Evolutionary conservation across 2,113 vertebrate genomes (phyloP), one percentile per base, ranked within the genome.

Genomic region (Campylorhamphus procurvoides): DNA sequence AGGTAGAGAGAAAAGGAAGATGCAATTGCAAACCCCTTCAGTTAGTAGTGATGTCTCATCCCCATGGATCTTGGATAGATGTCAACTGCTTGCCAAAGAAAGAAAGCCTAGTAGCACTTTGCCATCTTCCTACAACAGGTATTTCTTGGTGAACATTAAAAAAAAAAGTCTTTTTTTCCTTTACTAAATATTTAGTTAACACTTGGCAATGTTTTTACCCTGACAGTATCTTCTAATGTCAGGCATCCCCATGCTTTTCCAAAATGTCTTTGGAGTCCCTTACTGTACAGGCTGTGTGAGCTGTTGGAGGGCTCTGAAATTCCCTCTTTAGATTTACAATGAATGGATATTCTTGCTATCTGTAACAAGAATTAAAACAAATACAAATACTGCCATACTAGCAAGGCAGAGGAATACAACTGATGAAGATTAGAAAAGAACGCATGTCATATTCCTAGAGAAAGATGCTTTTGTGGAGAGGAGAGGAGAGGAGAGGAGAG

Each of bases 81-180:
- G 40, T 80, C 84, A 90, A 44, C 37, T 28, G 42, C 18, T 77
- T 62, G 39, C 12, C 14, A 52, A 53, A 88, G 29, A 18, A 3
- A 67, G 42, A 77, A 88, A 90, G 13, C 14, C 31, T 42, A 59
- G 75, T 7, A 87, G 37, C 67, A 44, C 27, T 86, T 88, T 35
- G 3, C 9, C 29, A 14, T 39, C 33, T 78, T 91, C 25, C 42
- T 74, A 20, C 23, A 53, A 39, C 7, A 10, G 1, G 23, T 58
- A 39, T 22, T 58, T 15, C 33, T 75, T 63, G 40, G 15, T 46
- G 29, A 55, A 55, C 17, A 79, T 73, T 18, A 60, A 85, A 67
- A 1, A 67, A 1, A 12, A 42, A 42, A 0, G 0, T 6, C 31
- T 20, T 27, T 25, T 35, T 59, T 55, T 81, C 3, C 29, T 73